A percentile compares a stretch with the other conserved stretches of the same genome.
These are phyloP conservation scores for Orthosia cruda DNA, from an alignment of 2,888 invertebrate species.

Conservation along the genomic window DNA sequence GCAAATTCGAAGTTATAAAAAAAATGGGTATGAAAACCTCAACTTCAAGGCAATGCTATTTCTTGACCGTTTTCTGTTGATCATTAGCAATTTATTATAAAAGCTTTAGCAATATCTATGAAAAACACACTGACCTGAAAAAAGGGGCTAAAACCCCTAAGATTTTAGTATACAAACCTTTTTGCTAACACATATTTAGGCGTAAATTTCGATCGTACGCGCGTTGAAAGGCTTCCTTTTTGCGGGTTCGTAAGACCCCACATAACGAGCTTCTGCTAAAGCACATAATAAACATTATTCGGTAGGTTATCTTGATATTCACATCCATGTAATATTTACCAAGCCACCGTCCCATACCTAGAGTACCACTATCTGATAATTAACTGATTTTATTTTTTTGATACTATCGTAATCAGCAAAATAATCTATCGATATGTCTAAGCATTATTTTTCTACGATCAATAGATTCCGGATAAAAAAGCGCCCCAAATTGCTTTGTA, in stretches of 20 bases:
- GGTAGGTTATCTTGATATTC: constrained; percentile 47
- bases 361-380: too few species aligned
- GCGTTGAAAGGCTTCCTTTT: constrained; percentile 41
- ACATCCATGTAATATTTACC: constrained; percentile 51
- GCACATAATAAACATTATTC: constrained; percentile 54
- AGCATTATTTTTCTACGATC: too few species aligned
- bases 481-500: too few species aligned
- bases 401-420: too few species aligned
- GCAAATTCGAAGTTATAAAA: background rate
- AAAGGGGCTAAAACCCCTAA: constrained; percentile 39
- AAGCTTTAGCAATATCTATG: constrained; percentile 8
- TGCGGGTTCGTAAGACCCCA: constrained; percentile 25
- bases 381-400: too few species aligned
- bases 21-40: too few species aligned
- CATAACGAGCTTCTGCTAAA: constrained; percentile 41
- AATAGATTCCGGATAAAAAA: too few species aligned
- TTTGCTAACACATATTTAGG: constrained; percentile 48
- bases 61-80: background rate
- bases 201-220: constrained; percentile 47
- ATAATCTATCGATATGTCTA: too few species aligned
- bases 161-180: constrained; percentile 57
- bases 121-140: constrained; percentile 20
- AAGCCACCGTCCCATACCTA: background rate
- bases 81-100: background rate
- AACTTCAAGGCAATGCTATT: too few species aligned